These are phyloP conservation scores for Shinisaurus crocodilurus DNA, from an alignment of 2,113 vertebrate species.

Conservation along the genomic window DNA sequence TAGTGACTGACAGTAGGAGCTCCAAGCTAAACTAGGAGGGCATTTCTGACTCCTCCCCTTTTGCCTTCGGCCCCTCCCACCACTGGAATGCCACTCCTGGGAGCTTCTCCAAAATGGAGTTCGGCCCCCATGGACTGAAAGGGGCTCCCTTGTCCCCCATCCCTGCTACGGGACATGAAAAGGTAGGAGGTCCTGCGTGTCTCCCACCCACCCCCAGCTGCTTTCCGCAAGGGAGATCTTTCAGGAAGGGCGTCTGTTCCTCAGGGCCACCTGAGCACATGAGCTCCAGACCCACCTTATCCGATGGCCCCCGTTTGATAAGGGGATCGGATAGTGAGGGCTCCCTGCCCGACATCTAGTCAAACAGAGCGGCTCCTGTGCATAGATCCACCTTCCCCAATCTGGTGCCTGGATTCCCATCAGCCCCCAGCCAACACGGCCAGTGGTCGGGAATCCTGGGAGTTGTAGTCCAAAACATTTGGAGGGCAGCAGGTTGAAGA, in stretches of 20 bases:
- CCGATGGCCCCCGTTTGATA: no score
- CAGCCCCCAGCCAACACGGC: not conserved
- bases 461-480: not conserved
- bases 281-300: not conserved
- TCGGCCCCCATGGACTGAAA: no score
- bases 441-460: not conserved
- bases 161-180: not conserved
- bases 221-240: no score
- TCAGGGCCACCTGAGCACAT: not conserved
- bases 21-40: no score
- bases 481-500: not conserved
- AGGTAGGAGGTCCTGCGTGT: not conserved
- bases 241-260: not conserved
- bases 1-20: no score
- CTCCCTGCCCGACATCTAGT: not conserved
- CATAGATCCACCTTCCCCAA: not conserved
- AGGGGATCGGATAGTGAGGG: no score
- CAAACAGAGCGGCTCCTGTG: not conserved
- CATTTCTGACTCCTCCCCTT: no score
- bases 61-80: no score
- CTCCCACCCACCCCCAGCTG: no score
- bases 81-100: no score
- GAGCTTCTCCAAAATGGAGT: no score
- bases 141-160: no score
- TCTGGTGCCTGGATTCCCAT: not conserved